Base-by-base conservation (phyloP, 2,888 invertebrate species). In the Junonia oenone region DNA sequence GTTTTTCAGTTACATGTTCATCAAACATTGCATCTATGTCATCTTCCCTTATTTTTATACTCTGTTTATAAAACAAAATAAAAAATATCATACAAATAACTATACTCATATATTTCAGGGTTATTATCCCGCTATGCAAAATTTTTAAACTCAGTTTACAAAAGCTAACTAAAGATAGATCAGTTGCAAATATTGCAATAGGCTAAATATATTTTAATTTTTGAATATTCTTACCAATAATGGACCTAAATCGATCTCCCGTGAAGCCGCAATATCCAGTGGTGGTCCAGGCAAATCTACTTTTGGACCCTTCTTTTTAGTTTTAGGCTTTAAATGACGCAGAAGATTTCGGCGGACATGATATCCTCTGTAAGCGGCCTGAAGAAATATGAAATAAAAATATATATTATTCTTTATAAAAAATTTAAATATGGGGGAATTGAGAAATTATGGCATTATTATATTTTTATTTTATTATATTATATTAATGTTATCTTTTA, bases 301-400 rank as follows among this genome's bases (percentile, higher is more conserved):
- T 53, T 80, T 81, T 0, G 83, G 81, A 0, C 69, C 68, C 53
- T 67, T 73, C 13, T 64, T 49, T 48, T 69, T 68, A 0, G 75
- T 15, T 31, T 46, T 45, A 8, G 52, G 73, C 40, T 75, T 73
- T 22, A 86, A 62, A 37, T 83, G 81, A 1, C 63, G 68, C 0
- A 87, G 67, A n/a, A 87, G 61, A 40, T 81, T 78, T 54, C 77
- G 77, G 0, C 89, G 79, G 0, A 85, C 71, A 45, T 89, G 72
- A 61, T 89, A 90, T 0, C 87, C 89, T 66, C 74, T 71, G 59
- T 90, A 89, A 0, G 88, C 88, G 0, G 89, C 85, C 89, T 90
- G n/a, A n/a, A n/a, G n/a, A 51, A 1, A 62, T 62, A 45, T 33
- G 0, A 47, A 40, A 35, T 9, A 45, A 49, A 45, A 43, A 17